These are phyloP conservation scores for Pardosa pseudoannulata DNA, from an alignment of 2,888 invertebrate genomes.

Conservation along the genomic window DNA sequence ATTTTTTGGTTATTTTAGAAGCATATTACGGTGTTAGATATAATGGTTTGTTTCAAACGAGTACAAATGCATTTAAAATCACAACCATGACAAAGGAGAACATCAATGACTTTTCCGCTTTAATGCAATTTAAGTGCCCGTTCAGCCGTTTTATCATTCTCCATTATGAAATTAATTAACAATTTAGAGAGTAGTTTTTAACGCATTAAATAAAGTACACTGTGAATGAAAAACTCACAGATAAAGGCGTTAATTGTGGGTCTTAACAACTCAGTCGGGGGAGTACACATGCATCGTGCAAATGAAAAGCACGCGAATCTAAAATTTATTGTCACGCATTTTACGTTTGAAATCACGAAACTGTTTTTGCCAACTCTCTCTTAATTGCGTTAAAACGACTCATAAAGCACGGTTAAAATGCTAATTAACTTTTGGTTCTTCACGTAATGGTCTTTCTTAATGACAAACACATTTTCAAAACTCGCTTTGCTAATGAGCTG, in stretches of 20 bases:
- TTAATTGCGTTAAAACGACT: constrained; percentile 59
- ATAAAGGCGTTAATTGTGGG: constrained; percentile 31
- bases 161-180: neutral
- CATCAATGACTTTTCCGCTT: no score
- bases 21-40: no score
- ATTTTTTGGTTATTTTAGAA: no score
- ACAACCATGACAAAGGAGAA: no score
- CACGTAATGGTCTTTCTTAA: constrained; percentile 60
- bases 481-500: constrained; percentile 45
- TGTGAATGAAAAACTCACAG: neutral
- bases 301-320: constrained; percentile 28
- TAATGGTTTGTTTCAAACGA: no score
- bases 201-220: neutral
- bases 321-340: constrained; percentile 63
- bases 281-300: constrained; percentile 19
- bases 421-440: constrained; percentile 59
- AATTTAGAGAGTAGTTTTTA: neutral
- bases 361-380: constrained; percentile 5
- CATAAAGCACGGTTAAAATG: constrained; percentile 57
- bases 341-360: constrained; percentile 31
- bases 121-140: neutral
- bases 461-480: constrained; percentile 62
- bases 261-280: constrained; percentile 1
- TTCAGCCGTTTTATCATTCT: neutral
- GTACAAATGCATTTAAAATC: no score